phyloP scores from a whole-genome alignment of 2,888 invertebrate genomes.

The Harpagoxenus sublaevis region DNA sequence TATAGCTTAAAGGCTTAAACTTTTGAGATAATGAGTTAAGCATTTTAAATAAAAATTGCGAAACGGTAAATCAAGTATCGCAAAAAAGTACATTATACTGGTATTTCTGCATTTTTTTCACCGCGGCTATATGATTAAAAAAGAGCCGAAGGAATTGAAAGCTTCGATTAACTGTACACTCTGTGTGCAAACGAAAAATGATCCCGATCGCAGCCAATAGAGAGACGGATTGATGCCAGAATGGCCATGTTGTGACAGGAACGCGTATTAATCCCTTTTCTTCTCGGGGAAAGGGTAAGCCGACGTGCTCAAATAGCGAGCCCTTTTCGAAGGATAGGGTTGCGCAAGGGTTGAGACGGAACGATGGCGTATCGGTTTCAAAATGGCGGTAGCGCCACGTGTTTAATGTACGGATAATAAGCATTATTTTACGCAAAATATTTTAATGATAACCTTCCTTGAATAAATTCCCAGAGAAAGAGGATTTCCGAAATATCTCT shows the following conservation, averaged over 20 bases:
- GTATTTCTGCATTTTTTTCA: not conserved
- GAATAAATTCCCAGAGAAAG: not conserved
- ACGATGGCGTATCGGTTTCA: conserved; percentile 81
- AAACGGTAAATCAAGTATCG: not conserved
- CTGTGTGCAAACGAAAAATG: conserved; percentile 40
- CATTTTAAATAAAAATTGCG: not conserved
- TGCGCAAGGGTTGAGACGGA: conserved; percentile 78
- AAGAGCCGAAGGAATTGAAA: conserved; percentile 5
- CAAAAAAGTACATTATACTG: not conserved
- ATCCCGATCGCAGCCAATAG: conserved; percentile 74
- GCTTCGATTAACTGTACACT: conserved; percentile 46
- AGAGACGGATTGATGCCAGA: conserved; percentile 80
- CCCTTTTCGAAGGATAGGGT: conserved; percentile 77
- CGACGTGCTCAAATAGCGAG: conserved; percentile 64
- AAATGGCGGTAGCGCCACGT: conserved; percentile 77
- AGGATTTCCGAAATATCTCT: not conserved
- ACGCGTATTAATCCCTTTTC: conserved; percentile 76
- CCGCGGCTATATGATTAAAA: not conserved
- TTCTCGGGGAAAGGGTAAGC: conserved; percentile 75
- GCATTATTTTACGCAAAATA: not conserved
- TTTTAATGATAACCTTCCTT: not conserved
- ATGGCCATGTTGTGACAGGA: conserved; percentile 83
- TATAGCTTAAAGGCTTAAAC: too few species aligned
- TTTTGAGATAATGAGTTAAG: not conserved
- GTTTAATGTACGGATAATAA: not conserved